Percentiles rank a stretch among this genome's conserved stretches.
These are phyloP conservation scores for Lutraria lutraria DNA, from an alignment of 2,888 invertebrate genomes.

Conservation along the genomic window DNA sequence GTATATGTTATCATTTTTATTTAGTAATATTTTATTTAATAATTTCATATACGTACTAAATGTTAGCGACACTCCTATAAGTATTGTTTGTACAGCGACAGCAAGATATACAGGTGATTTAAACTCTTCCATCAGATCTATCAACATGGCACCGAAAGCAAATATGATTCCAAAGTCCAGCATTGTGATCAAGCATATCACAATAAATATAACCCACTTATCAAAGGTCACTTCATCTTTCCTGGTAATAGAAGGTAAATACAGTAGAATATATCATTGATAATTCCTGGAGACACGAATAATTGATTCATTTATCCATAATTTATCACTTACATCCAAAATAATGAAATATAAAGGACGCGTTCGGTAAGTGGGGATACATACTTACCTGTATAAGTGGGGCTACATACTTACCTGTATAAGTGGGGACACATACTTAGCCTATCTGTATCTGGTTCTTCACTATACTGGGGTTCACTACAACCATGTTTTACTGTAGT, in stretches of 20 bases:
- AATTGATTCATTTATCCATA: no score
- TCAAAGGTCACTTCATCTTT: not conserved
- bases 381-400: no score
- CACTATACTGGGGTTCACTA: no score
- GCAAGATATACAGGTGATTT: slow-evolving; percentile 10
- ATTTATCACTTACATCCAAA: no score
- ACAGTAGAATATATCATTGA: not conserved
- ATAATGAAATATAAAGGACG: no score
- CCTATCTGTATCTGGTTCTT: no score
- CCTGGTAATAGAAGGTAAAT: not conserved
- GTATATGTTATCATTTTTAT: no score
- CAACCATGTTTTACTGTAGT: no score
- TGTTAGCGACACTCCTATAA: slow-evolving; percentile 31
- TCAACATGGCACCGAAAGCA: slow-evolving; percentile 35
- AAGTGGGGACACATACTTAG: no score
- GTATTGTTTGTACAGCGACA: slow-evolving; percentile 31
- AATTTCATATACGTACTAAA: slow-evolving; percentile 21
- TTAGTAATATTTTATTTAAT: not conserved
- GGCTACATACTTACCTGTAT: no score
- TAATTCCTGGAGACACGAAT: no score
- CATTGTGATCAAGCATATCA: slow-evolving; percentile 33
- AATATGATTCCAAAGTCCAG: slow-evolving; percentile 40
- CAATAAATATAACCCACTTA: slow-evolving; percentile 26
- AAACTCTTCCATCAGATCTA: slow-evolving; percentile 26
- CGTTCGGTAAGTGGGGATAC: no score